These are phyloP conservation scores for Buathra laborator DNA, from an alignment of 2,888 invertebrate genomes.

Conservation along the genomic window DNA sequence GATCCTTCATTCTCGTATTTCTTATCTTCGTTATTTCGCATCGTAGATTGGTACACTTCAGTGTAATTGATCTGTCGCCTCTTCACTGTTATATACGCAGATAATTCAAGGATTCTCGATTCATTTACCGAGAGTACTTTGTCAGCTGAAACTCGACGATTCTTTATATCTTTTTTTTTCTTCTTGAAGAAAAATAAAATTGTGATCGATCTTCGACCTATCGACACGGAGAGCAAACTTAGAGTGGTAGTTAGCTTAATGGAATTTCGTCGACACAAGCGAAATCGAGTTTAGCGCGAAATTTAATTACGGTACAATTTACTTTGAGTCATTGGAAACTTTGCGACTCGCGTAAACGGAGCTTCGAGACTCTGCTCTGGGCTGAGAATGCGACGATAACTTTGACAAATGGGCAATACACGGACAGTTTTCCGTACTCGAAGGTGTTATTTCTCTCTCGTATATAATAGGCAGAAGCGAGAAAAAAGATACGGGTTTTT, in stretches of 20 bases:
- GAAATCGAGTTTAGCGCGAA: background rate
- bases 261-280: background rate
- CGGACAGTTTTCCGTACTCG: background rate
- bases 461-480: background rate
- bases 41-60: background rate
- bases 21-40: background rate
- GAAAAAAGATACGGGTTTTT: background rate
- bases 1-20: background rate
- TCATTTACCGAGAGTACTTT: background rate
- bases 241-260: background rate
- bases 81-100: background rate
- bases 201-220: background rate
- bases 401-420: background rate
- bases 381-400: background rate
- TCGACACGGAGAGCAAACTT: background rate
- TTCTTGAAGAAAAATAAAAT: background rate
- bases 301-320: slow-evolving; percentile 17
- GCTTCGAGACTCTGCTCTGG: background rate
- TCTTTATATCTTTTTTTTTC: background rate
- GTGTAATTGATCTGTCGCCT: background rate
- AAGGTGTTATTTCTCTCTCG: background rate
- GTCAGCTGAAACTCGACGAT: background rate
- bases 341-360: background rate
- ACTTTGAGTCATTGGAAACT: background rate
- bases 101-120: background rate